Base-by-base conservation (phyloP, 2,113 vertebrate species). In the Saccopteryx leptura region DNA sequence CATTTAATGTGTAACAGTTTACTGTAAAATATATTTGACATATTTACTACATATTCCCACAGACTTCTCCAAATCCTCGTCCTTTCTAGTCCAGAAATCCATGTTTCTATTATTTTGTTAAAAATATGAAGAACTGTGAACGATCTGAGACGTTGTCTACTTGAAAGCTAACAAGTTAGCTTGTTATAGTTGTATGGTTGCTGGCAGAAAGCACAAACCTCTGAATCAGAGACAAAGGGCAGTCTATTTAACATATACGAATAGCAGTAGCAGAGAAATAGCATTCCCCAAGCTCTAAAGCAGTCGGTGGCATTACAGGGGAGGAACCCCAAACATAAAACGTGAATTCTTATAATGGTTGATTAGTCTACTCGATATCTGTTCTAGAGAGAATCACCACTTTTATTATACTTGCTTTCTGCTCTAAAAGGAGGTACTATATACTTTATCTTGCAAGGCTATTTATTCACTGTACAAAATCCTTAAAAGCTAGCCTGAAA, bases 91-190 rank as follows among this genome's bases (percentile, higher is more conserved):
- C 13, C 21, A 60, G 23, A 86, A 92, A 60, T 54, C 7, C 24
- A 54, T 82, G 39, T 76, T 75, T 91, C 33, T 39, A 79, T 52
- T 63, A n/a, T 75, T 88, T 69, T 94, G 13, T 80, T 46, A 66
- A 85, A 72, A 65, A 31, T 71, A 1, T 56, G 54, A 66, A 28
- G 33, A 71, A 50, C 31, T 87, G 4, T 90, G 24, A 78, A 71
- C 19, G 4, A 39, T 31, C 4, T 12, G 14, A 92, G 63, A 65
- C 1, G 84, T 68, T n/a, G 33, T 28, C 17, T 80, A 23, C 48
- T 58, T 46, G 18, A 61, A 81, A 74, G 19, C 26, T n/a, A 91
- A 80, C 31, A 74, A 48, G 24, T 75, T 69, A 28, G 6, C 18
- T 9, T 58, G 3, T 63, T 74, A 13, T 2, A 19, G 19, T 91